A percentile compares a stretch with the other conserved stretches of the same genome.
Conservation (phyloP, 2,888 invertebrate species). For the Parnassius glacialis region DNA sequence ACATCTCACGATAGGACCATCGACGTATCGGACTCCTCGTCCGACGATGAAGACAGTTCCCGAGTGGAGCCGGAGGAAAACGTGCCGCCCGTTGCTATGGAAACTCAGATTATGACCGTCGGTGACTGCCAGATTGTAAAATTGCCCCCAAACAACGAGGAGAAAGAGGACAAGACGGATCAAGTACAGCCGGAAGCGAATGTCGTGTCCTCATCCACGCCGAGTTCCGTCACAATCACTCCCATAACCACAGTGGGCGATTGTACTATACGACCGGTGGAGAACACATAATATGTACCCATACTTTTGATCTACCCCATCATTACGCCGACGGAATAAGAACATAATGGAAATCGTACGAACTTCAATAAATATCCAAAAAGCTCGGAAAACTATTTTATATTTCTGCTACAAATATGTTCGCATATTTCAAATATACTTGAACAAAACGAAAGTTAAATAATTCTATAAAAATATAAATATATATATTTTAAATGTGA, state of each 20-base stretch:
- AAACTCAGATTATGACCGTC: slow-evolving; percentile 75
- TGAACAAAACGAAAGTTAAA: neutral
- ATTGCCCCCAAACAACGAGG: slow-evolving; percentile 58
- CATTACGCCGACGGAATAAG: slow-evolving; percentile 28
- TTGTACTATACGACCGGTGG: slow-evolving; percentile 73
- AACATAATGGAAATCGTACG: neutral
- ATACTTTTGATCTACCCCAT: slow-evolving; percentile 51
- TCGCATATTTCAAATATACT: neutral
- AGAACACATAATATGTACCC: slow-evolving; percentile 59
- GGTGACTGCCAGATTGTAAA: slow-evolving; percentile 78
- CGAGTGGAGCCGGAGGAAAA: slow-evolving; percentile 61
- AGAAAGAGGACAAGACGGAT: slow-evolving; percentile 54
- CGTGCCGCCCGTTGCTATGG: slow-evolving; percentile 57
- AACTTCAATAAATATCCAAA: neutral
- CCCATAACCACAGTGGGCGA: slow-evolving; percentile 74
- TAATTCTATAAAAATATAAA: neutral
- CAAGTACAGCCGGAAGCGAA: slow-evolving; percentile 40
- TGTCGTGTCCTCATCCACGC: slow-evolving; percentile 49
- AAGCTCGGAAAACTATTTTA: neutral
- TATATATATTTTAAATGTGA: neutral
- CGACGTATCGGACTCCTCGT: slow-evolving; percentile 68
- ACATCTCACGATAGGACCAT: slow-evolving; percentile 64
- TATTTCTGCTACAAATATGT: neutral
- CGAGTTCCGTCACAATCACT: slow-evolving; percentile 70
- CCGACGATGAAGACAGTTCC: slow-evolving; percentile 62